Evolutionary conservation across 64 coral and sea anemone genomes (phyloP).

Genomic region (Hydrozoanthus tunicans): DNA sequence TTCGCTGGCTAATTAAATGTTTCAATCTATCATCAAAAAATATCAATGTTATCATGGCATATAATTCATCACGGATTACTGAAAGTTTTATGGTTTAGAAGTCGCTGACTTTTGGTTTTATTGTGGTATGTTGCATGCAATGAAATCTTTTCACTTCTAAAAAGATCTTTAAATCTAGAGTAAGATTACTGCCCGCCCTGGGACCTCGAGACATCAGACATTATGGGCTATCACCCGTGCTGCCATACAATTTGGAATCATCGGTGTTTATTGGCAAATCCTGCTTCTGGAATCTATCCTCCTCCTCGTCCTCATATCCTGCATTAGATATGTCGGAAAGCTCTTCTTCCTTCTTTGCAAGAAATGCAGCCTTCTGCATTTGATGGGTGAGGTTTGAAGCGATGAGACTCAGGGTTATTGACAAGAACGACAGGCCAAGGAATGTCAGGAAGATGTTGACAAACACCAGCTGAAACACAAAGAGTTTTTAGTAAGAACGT

Average conservation of each 20-base stretch:
- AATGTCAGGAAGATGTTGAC: conserved; percentile 76
- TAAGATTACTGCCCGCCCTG: too few species aligned
- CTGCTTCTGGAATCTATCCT: background rate
- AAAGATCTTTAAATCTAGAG: too few species aligned
- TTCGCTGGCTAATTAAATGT: too few species aligned
- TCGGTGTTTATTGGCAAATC: conserved; percentile 55
- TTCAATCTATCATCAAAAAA: too few species aligned
- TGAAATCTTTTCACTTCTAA: too few species aligned
- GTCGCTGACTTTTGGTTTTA: too few species aligned
- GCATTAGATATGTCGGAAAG: conserved; percentile 69
- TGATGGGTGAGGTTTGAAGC: conserved; percentile 84
- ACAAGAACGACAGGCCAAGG: conserved; percentile 74
- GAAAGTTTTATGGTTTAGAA: too few species aligned
- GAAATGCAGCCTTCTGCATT: conserved; percentile 79
- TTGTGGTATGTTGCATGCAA: too few species aligned
- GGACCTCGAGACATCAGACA: too few species aligned
- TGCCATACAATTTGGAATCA: conserved; percentile 80
- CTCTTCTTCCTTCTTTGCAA: conserved; percentile 70
- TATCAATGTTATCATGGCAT: too few species aligned
- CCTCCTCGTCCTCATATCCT: conserved; percentile 69
- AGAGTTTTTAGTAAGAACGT: too few species aligned
- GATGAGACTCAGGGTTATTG: conserved; percentile 88
- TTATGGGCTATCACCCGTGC: conserved; percentile 51
- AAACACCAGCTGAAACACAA: conserved; percentile 72
- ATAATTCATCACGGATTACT: too few species aligned